Percentiles rank a stretch among this genome's conserved stretches.
phyloP scores from a whole-genome alignment of 2,113 vertebrate species.

The Callithrix jacchus region DNA sequence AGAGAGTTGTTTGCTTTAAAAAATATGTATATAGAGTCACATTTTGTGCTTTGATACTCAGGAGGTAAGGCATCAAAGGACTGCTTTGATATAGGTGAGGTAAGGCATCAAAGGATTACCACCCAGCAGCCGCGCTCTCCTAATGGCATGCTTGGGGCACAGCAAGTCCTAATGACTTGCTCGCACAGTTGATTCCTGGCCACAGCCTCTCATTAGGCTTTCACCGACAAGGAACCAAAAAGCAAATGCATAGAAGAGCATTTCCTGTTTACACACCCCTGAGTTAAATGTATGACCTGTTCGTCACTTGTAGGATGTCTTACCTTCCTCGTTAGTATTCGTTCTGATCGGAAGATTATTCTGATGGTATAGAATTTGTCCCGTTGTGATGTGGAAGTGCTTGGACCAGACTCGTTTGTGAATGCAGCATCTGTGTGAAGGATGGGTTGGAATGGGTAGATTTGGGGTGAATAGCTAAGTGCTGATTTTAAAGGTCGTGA shows the following conservation, averaged over 20 bases:
- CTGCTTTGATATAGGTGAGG: background rate
- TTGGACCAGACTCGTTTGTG: background rate
- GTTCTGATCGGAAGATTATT: background rate
- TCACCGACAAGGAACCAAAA: background rate
- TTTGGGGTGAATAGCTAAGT: rapidly evolving
- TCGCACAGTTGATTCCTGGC: background rate
- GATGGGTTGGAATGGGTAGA: rapidly evolving
- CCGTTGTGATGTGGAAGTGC: rapidly evolving
- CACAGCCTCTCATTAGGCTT: background rate
- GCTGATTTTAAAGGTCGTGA: background rate
- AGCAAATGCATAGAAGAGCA: rapidly evolving
- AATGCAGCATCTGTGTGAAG: rapidly evolving
- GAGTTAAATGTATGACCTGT: rapidly evolving
- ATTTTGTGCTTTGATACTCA: background rate
- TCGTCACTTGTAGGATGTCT: rapidly evolving
- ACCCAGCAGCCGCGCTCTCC: background rate
- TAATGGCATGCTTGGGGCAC: rapidly evolving
- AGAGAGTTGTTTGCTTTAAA: background rate
- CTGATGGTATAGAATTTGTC: background rate
- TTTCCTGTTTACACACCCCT: background rate
- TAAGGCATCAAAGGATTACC: background rate
- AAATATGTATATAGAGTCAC: background rate
- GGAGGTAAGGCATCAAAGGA: background rate
- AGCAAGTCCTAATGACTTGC: background rate
- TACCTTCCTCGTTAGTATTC: background rate